Conservation (phyloP, 2,888 invertebrate species). For the Lasius fuliginosus region DNA sequence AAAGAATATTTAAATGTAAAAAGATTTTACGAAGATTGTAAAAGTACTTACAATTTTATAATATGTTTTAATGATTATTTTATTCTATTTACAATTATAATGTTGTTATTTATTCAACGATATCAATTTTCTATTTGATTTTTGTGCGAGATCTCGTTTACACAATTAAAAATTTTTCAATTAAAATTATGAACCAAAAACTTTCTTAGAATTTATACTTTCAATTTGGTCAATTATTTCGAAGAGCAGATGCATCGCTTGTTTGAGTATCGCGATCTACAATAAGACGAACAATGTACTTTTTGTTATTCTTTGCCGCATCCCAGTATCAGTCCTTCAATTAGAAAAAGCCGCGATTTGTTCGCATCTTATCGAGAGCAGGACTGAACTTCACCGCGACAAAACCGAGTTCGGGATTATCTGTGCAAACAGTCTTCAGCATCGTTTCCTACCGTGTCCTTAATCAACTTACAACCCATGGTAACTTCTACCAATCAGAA, state of each 20-base stretch:
- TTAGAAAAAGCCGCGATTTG: conserved; percentile 28
- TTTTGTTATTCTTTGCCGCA: conserved; percentile 29
- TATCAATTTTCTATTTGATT: background rate
- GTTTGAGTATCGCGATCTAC: conserved; percentile 1
- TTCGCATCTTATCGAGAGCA: conserved; percentile 13
- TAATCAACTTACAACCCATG: conserved; percentile 70
- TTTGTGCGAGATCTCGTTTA: background rate
- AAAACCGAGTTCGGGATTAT: conserved; percentile 36
- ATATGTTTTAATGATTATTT: background rate
- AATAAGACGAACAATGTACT: conserved; percentile 11
- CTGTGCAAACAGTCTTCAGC: conserved; percentile 37
- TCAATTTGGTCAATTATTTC: conserved; percentile 12
- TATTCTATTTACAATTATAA: background rate
- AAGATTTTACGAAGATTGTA: background rate
- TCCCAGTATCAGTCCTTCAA: background rate
- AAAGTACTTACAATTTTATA: background rate
- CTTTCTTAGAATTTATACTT: background rate
- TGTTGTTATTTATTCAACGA: background rate
- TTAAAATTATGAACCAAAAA: background rate
- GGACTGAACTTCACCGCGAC: conserved; percentile 21
- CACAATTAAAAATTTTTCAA: background rate
- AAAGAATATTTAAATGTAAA: background rate
- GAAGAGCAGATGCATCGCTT: background rate
- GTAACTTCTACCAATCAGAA: conserved; percentile 67
- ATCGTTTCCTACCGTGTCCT: conserved; percentile 33